Base-by-base conservation (phyloP, 64 coral and sea anemone species). In the Actinia equina region DNA sequence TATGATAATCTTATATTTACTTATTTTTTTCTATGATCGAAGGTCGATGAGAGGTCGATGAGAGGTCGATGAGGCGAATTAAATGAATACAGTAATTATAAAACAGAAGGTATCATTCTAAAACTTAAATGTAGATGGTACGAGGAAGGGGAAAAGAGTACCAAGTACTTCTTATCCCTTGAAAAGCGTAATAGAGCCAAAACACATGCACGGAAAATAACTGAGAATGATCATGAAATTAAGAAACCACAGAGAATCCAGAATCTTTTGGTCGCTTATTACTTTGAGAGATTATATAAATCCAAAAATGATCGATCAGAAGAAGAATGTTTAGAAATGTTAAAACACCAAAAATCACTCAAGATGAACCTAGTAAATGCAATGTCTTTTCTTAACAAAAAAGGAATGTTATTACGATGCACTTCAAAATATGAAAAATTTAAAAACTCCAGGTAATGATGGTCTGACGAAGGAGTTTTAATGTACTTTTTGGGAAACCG, bases 361-460 rank as follows among this genome's bases (percentile, higher is more conserved):
- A 59, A 43, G 37, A 45, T 43, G 87, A 88, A 30, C 23, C 45
- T 58, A n/a, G 54, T 78, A 55, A 19, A 43, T 89, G 88, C 53
- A 44, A 84, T 53, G 80, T 59, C 49, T 43, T 84, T 37, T 37
- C 1, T 37, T 37, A 89, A 89, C 88, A n/a, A 22, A 69, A 6
- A 42, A 82, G 7, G 77, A 89, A 78, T 89, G 87, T 71, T 37
- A 37, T 71, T 37, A 37, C 30, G 79, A 89, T 17, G 52, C 42
- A 62, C 87, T 88, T 61, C 71, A 79, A 46, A 37, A 14, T 17
- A 79, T 88, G 52, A 11, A 16, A 3, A 59, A 41, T 42, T 61
- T 13, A 13, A 89, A 89, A 53, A 82, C 54, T 56, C 87, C 77
- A 11, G 86, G 86, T 23, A 87, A 87, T 77, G 86, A 87, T 58